Evolutionary conservation across 2,113 vertebrate genomes (phyloP).

Genomic region (Sylvilagus bachmani): DNA sequence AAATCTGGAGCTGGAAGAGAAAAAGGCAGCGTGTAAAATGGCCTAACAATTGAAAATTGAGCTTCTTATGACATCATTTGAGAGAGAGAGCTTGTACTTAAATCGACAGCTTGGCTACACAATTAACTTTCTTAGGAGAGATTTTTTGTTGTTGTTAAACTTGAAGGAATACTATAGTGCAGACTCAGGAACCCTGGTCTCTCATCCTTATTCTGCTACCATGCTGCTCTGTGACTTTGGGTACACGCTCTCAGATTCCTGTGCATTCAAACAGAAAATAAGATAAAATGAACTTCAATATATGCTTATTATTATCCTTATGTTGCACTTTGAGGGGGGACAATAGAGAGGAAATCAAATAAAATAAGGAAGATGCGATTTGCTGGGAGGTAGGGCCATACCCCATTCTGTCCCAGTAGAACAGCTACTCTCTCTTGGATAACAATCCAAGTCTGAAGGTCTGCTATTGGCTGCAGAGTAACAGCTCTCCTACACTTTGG

Average conservation of each 20-base stretch:
- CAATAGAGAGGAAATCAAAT: background rate
- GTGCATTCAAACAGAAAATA: background rate
- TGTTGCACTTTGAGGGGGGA: slow-evolving; percentile 1
- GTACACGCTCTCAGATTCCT: background rate
- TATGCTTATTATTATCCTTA: background rate
- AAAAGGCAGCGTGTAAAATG: background rate
- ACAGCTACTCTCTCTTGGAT: background rate
- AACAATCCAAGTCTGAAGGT: background rate
- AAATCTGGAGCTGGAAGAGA: background rate
- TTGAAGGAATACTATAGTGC: background rate
- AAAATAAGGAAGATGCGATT: background rate
- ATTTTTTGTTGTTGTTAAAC: background rate
- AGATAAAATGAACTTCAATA: slow-evolving; percentile 31
- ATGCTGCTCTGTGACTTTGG: background rate
- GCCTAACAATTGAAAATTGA: slow-evolving; percentile 2
- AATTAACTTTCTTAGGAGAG: background rate
- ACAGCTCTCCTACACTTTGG: background rate
- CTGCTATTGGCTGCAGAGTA: background rate
- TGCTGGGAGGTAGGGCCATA: background rate
- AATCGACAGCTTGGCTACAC: background rate
- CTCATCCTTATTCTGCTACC: background rate
- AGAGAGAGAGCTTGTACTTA: background rate
- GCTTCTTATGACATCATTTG: background rate
- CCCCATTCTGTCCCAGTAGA: background rate
- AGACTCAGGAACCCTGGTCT: background rate